Percentiles rank a stretch among this genome's conserved stretches.
Evolutionary conservation across 1,140 invertebrate genomes (phyloP).

Genomic region (Drosophila grimshawi): DNA sequence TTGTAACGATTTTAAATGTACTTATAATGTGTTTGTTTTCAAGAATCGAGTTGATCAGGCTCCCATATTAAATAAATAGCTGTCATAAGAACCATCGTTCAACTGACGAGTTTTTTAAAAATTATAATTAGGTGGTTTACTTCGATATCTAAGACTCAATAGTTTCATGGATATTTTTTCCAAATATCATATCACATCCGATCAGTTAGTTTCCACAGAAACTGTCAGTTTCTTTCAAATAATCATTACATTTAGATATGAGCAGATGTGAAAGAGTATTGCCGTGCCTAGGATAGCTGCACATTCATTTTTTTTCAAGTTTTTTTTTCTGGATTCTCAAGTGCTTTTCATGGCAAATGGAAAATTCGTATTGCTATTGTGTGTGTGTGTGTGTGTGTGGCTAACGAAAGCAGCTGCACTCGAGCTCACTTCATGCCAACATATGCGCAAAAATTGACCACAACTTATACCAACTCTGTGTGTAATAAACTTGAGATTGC

Average conservation of each 20-base stretch:
- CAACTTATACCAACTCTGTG: slow-evolving; percentile 22
- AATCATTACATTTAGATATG: not conserved
- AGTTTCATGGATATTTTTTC: too few relatives aligned
- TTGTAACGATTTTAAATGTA: too few relatives aligned
- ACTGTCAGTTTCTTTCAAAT: too few relatives aligned
- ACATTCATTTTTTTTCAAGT: not conserved
- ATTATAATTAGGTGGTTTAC: too few relatives aligned
- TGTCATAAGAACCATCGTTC: too few relatives aligned
- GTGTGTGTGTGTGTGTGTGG: slow-evolving; percentile 35
- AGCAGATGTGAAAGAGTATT: not conserved
- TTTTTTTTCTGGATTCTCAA: slow-evolving; percentile 55
- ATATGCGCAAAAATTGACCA: slow-evolving; percentile 78
- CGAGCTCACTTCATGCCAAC: slow-evolving; percentile 64
- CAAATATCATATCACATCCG: too few relatives aligned
- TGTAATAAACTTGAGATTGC: slow-evolving; percentile 1
- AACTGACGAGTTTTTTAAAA: too few relatives aligned
- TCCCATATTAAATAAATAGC: too few relatives aligned
- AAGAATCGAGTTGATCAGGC: too few relatives aligned
- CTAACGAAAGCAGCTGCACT: slow-evolving; percentile 54
- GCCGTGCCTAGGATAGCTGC: not conserved
- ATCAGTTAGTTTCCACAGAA: too few relatives aligned
- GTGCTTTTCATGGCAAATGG: slow-evolving; percentile 63
- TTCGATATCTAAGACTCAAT: too few relatives aligned
- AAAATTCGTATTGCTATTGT: slow-evolving; percentile 50
- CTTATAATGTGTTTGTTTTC: too few relatives aligned